Conservation (phyloP, 2,797 vertebrate species). For the Enteromius radiatus region DNA sequence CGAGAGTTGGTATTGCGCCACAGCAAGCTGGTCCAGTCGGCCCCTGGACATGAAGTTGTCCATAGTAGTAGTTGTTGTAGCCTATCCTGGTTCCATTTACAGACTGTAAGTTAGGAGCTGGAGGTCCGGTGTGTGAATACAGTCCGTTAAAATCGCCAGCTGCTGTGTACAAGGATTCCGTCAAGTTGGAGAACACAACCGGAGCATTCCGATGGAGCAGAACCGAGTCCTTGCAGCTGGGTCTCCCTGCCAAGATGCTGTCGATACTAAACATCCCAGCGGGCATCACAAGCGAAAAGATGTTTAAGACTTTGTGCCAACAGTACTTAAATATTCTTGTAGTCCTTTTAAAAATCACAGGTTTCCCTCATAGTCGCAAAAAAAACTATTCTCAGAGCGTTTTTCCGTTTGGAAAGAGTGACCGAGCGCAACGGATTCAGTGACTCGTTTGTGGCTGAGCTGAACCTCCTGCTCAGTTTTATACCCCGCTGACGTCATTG, state of each 20-base stretch:
- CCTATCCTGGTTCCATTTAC: conserved; percentile 85
- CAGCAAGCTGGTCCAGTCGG: conserved; percentile 89
- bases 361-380: conserved; percentile 67
- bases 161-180: conserved; percentile 86
- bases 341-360: conserved; percentile 55
- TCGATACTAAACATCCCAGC: conserved; percentile 99
- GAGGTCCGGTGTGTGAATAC: conserved; percentile 85
- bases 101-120: conserved; percentile 80
- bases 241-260: conserved; percentile 93
- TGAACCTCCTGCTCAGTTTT: conserved; percentile 83
- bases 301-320: conserved; percentile 45
- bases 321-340: conserved; percentile 47
- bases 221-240: conserved; percentile 93
- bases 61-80: conserved; percentile 96
- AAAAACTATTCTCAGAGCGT: conserved; percentile 37
- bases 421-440: conserved; percentile 50
- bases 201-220: conserved; percentile 85
- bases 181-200: conserved; percentile 85
- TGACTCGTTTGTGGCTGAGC: conserved; percentile 70
- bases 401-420: conserved; percentile 11
- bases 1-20: conserved; percentile 84
- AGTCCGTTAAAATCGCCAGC: conserved; percentile 88
- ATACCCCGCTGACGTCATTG: conserved; percentile 92
- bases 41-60: conserved; percentile 92
- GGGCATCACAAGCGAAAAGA: conserved; percentile 82